Base-by-base conservation (phyloP, 2,888 invertebrate species). In the Alcis repandata region DNA sequence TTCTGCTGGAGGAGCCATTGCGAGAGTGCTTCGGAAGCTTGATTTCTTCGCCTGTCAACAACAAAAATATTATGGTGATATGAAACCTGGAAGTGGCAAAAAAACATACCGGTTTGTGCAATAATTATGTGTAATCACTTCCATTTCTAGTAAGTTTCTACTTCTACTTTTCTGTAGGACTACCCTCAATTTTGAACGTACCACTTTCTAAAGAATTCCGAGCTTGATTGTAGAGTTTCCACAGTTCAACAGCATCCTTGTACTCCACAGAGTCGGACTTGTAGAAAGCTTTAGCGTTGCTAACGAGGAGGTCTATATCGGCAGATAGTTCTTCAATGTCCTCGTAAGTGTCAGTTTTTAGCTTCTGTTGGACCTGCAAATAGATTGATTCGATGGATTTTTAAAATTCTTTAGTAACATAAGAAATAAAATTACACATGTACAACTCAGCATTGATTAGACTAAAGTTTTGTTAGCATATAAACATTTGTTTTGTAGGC, bases 341-440 rank as follows among this genome's bases (percentile, higher is more conserved):
- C 74, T 97, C 97, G 87, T 99, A 99, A 59, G 99, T 98, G 77
- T 99, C 99, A 0, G 98, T 98, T 95, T 98, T 99, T 10, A 99
- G 91, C 87, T 99, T 99, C 83, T 99, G 99, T 87, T 99, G 99
- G 2, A 99, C 98, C 91, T 95, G 54, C 78, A 52, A 33, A 17
- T 9, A 46, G 17, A 46, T 17, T n/a, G n/a, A n/a, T n/a, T n/a
- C n/a, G n/a, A n/a, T n/a, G n/a, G n/a, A n/a, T n/a, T n/a, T n/a
- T n/a, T n/a, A n/a, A n/a, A n/a, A n/a, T n/a, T n/a, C n/a, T n/a
- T n/a, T n/a, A n/a, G n/a, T n/a, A n/a, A n/a, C n/a, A n/a, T n/a
- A n/a, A n/a, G n/a, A n/a, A n/a, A n/a, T n/a, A n/a, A n/a, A n/a
- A n/a, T n/a, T n/a, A n/a, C n/a, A n/a, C n/a, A n/a, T n/a, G n/a